Conservation (phyloP, 2,888 invertebrate species). For the Napeogenes sylphis region DNA sequence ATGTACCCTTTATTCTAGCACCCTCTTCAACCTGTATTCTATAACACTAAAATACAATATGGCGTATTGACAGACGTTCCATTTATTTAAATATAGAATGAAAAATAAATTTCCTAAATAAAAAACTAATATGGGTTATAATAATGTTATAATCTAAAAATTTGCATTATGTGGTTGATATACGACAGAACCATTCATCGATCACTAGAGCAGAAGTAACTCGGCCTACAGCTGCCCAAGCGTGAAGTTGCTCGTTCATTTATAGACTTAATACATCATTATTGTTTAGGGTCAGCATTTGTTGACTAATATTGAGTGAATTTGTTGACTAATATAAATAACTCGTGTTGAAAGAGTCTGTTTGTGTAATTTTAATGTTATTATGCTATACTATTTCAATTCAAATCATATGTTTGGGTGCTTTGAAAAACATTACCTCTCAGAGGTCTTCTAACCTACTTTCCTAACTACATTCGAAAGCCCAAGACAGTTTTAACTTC, state of each 20-base stretch:
- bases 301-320: constrained; percentile 3
- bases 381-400: no score
- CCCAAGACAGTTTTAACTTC: constrained; percentile 5
- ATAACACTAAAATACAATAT: no score
- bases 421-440: constrained; percentile 2
- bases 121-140: no score
- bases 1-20: no score
- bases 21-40: no score
- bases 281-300: background rate
- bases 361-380: no score
- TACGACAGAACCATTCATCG: constrained; percentile 20
- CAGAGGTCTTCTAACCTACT: background rate
- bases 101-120: no score
- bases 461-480: background rate
- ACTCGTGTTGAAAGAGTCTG: no score
- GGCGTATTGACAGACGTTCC: no score
- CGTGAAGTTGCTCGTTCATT: constrained; percentile 56
- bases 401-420: no score
- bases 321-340: background rate
- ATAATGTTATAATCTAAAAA: no score
- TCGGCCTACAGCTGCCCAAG: constrained; percentile 45
- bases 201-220: constrained; percentile 59
- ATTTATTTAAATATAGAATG: no score
- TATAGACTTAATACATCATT: constrained; percentile 39
- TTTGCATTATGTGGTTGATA: background rate